Evolutionary conservation across 1,140 invertebrate species (phyloP), one percentile per base, ranked within the genome.

Genomic region (Rhyacophila brunnea): DNA sequence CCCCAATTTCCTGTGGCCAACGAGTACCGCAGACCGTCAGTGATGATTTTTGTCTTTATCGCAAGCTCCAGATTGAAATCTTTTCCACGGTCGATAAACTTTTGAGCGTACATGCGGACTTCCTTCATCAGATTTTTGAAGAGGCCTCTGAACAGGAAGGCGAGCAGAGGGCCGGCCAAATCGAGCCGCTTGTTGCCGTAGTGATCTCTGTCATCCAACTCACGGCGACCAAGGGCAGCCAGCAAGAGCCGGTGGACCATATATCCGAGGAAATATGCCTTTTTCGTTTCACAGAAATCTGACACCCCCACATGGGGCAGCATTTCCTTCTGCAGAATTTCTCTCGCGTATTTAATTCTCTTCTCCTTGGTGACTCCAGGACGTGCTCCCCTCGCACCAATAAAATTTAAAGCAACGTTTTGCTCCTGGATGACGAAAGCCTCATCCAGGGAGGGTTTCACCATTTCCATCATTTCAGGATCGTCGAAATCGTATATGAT

Each of bases 381-480:
- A 53, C 91, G 82, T 18, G 96, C 96, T 59, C 96, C 97, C 77
- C 97, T 85, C 2, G 94, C 86, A 61, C 97, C 97, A 70, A 99
- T 99, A 66, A 99, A 99, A 76, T 98, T 99, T 10, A 99, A 76
- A 11, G 97, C 97, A 3, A 99, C 94, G 80, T 95, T 96, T 74
- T 99, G 96, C 75, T 99, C 96, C 80, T 98, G 96, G 69, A 99
- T 96, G 0, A 99, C 97, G 80, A 99, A 99, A 43, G 97, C 97
- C 81, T 99, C 97, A 80, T 99, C 97, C 42, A 99, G 78, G 0
- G 95, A 98, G 3, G 97, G 97, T 76, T 99, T 99, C 0, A 93
- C 95, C 95, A 99, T 98, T 84, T 99, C 97, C 95, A 99, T 99
- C 95, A 99, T 98, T 83, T 99, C 96, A 18, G 93, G 95, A 80